Evolutionary conservation across 2,113 vertebrate genomes (phyloP), one percentile per base, ranked within the genome.

Genomic region (Barbus barbus): DNA sequence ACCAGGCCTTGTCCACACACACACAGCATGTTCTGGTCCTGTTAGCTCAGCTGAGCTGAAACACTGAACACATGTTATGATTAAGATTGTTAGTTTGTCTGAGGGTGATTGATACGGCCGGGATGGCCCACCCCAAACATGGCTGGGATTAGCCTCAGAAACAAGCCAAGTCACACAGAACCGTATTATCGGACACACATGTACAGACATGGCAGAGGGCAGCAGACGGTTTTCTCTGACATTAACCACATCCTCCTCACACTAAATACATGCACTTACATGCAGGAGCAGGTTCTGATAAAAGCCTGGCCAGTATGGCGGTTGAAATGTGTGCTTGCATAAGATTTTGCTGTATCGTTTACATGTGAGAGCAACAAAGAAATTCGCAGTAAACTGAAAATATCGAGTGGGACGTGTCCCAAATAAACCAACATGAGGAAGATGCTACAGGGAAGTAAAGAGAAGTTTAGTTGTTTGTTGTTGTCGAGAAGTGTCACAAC

Each of bases 1-100:
- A 33, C 51, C 85, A 83, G 81, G 33, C 22, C 67, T 63, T n/a
- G 24, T 67, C 13, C 28, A 83, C 28, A 78, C 63, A 78, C 63
- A 69, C 75, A 72, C 41, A 22, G 46, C 58, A 77, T 18, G 46
- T 72, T 75, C 56, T 46, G 56, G 51, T 85, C 79, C 31, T 84
- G 60, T 89, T 76, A 75, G 81, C 84, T 86, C 85, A 86, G 88
- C 86, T 89, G 88, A 88, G 22, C 53, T 56, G 24, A 75, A 56
- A 81, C 73, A 82, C 85, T 85, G 58, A 75, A 87, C 85, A 85
- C 44, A 80, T 84, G 85, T 83, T 87, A 38, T 20, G 72, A 33
- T 73, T 86, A 71, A 77, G 58, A 77, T 72, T 71, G 56, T 69
- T 79, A 44, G 71, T 87, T 87, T 87, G 75, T 74, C 81, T 74